These are phyloP conservation scores for Amblyteles armatorius DNA, from an alignment of 2,888 invertebrate species.

Conservation along the genomic window DNA sequence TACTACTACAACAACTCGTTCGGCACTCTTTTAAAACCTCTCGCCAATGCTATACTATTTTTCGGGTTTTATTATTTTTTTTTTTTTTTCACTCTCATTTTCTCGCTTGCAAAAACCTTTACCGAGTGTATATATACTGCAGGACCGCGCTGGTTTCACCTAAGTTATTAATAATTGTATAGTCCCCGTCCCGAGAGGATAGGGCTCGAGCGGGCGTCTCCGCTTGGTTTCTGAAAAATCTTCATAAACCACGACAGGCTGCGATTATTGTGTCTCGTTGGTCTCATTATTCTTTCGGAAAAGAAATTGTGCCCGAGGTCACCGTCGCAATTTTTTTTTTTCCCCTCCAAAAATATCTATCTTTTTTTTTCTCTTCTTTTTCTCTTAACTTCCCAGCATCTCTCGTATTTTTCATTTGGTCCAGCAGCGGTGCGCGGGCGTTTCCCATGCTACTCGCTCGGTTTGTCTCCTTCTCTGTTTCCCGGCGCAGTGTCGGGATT, in stretches of 20 bases:
- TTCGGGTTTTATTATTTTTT: slow-evolving; percentile 4
- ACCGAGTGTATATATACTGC: slow-evolving; percentile 7
- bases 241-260: slow-evolving; percentile 52
- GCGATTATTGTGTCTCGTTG: slow-evolving; percentile 29
- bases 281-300: slow-evolving; percentile 11
- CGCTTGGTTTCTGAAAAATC: slow-evolving; percentile 52
- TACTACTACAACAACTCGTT: slow-evolving; percentile 25
- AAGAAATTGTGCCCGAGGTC: slow-evolving; percentile 43
- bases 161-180: slow-evolving; percentile 68
- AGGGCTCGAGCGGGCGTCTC: slow-evolving; percentile 39
- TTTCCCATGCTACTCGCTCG: slow-evolving; percentile 47
- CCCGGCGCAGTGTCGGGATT: slow-evolving; percentile 21
- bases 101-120: slow-evolving; percentile 47
- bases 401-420: slow-evolving; percentile 47
- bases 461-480: slow-evolving; percentile 46
- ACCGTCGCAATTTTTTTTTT: slow-evolving; percentile 25
- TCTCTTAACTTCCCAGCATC: not conserved
- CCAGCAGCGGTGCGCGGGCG: slow-evolving; percentile 50
- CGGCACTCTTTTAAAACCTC: slow-evolving; percentile 54
- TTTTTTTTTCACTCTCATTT: slow-evolving; percentile 28
- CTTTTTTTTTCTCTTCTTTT: slow-evolving; percentile 4
- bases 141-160: slow-evolving; percentile 50
- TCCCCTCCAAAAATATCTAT: not conserved
- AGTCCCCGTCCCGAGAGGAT: slow-evolving; percentile 44
- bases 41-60: slow-evolving; percentile 46